These are phyloP conservation scores for Equus quagga DNA, from an alignment of 2,113 vertebrate species.

Conservation along the genomic window DNA sequence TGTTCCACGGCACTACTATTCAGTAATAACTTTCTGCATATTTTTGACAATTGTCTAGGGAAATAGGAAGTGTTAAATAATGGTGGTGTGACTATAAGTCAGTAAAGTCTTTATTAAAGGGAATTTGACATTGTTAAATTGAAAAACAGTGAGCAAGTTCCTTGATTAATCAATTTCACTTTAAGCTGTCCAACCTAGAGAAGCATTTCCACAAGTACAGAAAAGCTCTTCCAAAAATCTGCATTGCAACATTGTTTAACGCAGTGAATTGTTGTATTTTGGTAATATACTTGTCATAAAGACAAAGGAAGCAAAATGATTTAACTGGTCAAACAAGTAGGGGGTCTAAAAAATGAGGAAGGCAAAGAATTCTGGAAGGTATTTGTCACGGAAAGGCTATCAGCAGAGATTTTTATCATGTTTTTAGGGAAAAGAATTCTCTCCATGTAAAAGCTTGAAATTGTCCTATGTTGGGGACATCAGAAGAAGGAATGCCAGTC, in stretches of 20 bases:
- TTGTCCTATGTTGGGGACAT: not conserved
- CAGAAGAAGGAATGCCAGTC: not conserved
- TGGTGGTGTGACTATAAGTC: not conserved
- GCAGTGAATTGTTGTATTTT: not conserved
- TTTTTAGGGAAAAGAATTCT: not conserved
- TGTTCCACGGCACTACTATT: not conserved
- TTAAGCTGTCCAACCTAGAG: not conserved
- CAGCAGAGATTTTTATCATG: not conserved
- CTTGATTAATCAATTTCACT: not conserved
- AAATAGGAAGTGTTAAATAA: not conserved
- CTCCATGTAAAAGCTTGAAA: not conserved
- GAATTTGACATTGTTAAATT: not conserved
- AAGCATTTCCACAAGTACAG: not conserved
- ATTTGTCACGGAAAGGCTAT: not conserved
- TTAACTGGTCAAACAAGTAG: not conserved
- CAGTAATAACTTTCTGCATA: not conserved
- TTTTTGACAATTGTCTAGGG: not conserved
- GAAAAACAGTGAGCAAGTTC: not conserved
- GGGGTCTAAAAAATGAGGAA: not conserved
- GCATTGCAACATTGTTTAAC: not conserved
- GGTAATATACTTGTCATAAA: constrained; percentile 10
- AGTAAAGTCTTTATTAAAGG: not conserved
- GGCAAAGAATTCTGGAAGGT: not conserved
- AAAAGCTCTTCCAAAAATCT: not conserved
- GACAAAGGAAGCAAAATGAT: not conserved